Evolutionary conservation across 2,888 invertebrate species (phyloP).

Genomic region (Lasioglossum figueresi): DNA sequence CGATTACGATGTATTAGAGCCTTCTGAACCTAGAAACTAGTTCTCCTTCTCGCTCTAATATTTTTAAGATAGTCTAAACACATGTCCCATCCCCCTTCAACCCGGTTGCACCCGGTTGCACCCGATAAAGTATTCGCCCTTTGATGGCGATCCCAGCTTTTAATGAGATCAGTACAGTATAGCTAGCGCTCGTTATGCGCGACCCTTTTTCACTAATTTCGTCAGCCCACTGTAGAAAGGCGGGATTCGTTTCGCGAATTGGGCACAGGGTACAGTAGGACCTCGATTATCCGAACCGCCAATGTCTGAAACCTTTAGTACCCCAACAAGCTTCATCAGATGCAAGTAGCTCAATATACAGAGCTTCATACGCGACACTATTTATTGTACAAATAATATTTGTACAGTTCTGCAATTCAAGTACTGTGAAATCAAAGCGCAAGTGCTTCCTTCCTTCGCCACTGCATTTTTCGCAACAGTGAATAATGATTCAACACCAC

Average conservation of each 20-base stretch:
- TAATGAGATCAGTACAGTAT: conserved; percentile 12
- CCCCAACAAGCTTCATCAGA: background rate
- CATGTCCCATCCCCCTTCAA: conserved; percentile 23
- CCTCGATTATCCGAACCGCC: background rate
- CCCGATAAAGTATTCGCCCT: conserved; percentile 18
- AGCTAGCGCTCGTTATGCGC: background rate
- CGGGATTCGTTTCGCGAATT: conserved; percentile 9
- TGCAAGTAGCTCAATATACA: background rate
- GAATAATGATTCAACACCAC: conserved; percentile 28
- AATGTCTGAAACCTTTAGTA: background rate
- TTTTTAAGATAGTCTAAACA: conserved; percentile 58
- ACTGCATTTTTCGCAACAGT: conserved; percentile 3
- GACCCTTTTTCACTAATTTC: conserved; percentile 18
- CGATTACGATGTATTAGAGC: conserved; percentile 75
- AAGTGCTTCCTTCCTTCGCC: background rate
- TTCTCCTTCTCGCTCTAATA: conserved; percentile 69
- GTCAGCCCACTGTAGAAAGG: background rate
- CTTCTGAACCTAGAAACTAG: conserved; percentile 68
- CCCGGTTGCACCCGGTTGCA: background rate
- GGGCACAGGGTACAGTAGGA: background rate
- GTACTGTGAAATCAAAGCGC: background rate
- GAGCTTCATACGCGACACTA: background rate
- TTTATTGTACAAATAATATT: background rate
- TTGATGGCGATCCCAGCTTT: conserved; percentile 20
- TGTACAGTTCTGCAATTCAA: too few species aligned